These are phyloP conservation scores for Atherinosoma microstoma DNA, from an alignment of 2,797 vertebrate genomes.

Conservation along the genomic window DNA sequence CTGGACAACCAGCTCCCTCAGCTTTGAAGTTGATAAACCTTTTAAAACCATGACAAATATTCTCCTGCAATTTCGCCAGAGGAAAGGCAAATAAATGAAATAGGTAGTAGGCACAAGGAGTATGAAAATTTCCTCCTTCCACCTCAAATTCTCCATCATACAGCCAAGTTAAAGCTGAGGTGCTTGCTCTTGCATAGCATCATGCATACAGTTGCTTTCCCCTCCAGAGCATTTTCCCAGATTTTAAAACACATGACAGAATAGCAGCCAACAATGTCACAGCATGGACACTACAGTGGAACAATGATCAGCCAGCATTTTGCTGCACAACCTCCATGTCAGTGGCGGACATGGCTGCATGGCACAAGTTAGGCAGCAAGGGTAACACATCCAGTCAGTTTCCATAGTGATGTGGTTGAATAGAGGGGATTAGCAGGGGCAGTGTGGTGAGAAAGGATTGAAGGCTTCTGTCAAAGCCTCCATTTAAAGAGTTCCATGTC, in stretches of 20 bases:
- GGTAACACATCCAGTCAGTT: slow-evolving; percentile 82
- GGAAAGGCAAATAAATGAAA: slow-evolving; percentile 67
- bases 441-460: slow-evolving; percentile 76
- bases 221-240: slow-evolving; percentile 11
- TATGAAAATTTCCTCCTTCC: slow-evolving; percentile 58
- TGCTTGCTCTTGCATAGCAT: slow-evolving; percentile 32
- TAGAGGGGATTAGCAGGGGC: slow-evolving; percentile 82
- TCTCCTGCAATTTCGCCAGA: slow-evolving; percentile 73
- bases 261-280: slow-evolving; percentile 34
- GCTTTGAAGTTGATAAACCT: slow-evolving; percentile 86
- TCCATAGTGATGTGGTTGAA: slow-evolving; percentile 86
- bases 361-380: slow-evolving; percentile 77
- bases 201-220: slow-evolving; percentile 31
- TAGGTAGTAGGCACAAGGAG: slow-evolving; percentile 64
- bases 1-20: slow-evolving; percentile 69
- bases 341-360: slow-evolving; percentile 60
- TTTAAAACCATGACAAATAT: slow-evolving; percentile 85
- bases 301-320: slow-evolving; percentile 53
- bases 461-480: slow-evolving; percentile 72
- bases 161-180: slow-evolving; percentile 32
- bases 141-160: slow-evolving; percentile 36
- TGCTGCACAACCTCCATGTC: slow-evolving; percentile 67
- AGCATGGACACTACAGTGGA: slow-evolving; percentile 26
- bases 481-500: slow-evolving; percentile 71
- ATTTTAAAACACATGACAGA: slow-evolving; percentile 35